Evolutionary conservation across 2,888 invertebrate species (phyloP), one percentile per base, ranked within the genome.

Genomic region (Phalera bucephala): DNA sequence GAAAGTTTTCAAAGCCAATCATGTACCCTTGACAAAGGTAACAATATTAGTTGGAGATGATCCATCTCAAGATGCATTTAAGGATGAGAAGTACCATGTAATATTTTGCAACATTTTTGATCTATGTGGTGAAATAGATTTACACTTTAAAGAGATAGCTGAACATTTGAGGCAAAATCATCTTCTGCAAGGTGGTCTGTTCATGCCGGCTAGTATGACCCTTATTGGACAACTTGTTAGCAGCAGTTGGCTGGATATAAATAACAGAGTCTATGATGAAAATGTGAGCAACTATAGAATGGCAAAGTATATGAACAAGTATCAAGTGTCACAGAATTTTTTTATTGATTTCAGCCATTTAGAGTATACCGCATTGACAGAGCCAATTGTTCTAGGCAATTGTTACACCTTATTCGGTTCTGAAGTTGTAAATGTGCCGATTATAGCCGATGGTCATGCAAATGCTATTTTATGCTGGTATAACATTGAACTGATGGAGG

Each of bases 381-480:
- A 82, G 13, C 72, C 80, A 1, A 36, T 56, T 3, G 40, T 57
- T 12, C 39, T 89, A 14, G 78, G 80, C 1, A 54, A 62, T n/a
- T 70, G 63, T 33, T 34, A 46, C 17, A 46, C 44, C 48, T 48
- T 46, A 7, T n/a, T 52, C 5, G 42, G 38, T 3, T 38, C 68
- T 3, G 69, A 68, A 33, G 53, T 66, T 8, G 27, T 80, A 2
- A 62, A 60, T 30, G 57, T 82, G 8, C 67, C 68, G 5, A 60
- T 91, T 8, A 67, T 58, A 8, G 68, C 68, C 26, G 68, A 69
- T 38, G 91, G 91, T 0, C 36, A 61, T 26, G 77, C 85, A 0
- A 91, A 91, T 70, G 91, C 87, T 2, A 73, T 92, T 37, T 65
- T 91, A 11, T 91, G 91, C 50, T 92, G 92, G 91, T 92, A 86